phyloP scores from a whole-genome alignment of 2,888 invertebrate genomes.

The Ophion ellenae region DNA sequence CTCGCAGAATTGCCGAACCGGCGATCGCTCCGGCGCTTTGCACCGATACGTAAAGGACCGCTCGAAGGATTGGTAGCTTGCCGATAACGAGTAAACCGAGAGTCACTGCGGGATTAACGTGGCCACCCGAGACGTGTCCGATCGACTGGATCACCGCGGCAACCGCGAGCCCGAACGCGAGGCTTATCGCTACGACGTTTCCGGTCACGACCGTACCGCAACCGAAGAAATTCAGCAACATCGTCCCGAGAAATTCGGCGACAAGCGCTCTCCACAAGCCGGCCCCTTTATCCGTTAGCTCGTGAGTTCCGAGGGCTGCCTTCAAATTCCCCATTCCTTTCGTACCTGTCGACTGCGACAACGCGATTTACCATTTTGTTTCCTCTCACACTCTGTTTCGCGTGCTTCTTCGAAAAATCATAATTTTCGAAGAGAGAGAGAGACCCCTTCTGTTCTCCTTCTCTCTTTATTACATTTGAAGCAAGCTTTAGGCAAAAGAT shows the following conservation, averaged over 20 bases:
- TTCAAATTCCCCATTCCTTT: conserved; percentile 86
- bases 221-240: conserved; percentile 95
- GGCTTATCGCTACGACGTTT: conserved; percentile 89
- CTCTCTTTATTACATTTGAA: no score
- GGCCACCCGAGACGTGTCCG: conserved; percentile 95
- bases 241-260: conserved; percentile 94
- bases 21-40: conserved; percentile 93
- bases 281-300: conserved; percentile 89
- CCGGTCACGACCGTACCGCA: conserved; percentile 89
- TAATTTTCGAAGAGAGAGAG: no score
- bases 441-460: no score
- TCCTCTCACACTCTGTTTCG: no score
- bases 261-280: conserved; percentile 91
- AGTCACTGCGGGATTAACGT: conserved; percentile 97
- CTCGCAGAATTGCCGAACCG: conserved; percentile 90
- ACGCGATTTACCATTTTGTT: no score
- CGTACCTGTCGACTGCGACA: background rate
- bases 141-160: conserved; percentile 93
- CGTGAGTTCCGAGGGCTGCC: conserved; percentile 89
- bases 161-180: conserved; percentile 94
- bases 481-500: no score
- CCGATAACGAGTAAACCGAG: conserved; percentile 91
- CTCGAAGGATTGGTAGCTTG: conserved; percentile 89
- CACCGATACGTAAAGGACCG: conserved; percentile 91
- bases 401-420: no score